A percentile compares a stretch with the other conserved stretches of the same genome.
phyloP scores from a whole-genome alignment of 2,113 vertebrate species.

The Malurus alboscapulatus region DNA sequence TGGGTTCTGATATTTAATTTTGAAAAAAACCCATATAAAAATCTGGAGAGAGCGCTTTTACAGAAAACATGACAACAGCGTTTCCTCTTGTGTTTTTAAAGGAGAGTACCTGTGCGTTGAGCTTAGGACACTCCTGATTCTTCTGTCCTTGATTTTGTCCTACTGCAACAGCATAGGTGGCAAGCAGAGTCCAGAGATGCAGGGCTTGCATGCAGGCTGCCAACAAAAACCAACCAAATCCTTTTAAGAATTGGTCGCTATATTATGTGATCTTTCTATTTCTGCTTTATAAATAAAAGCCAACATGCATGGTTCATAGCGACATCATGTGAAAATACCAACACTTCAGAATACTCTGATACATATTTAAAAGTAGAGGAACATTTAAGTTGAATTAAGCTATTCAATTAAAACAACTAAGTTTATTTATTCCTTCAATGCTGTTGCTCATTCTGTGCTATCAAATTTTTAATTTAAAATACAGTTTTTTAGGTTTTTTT shows the following conservation, averaged over 20 bases:
- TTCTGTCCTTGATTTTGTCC: slow-evolving; percentile 70
- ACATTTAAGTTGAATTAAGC: neutral
- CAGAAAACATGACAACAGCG: neutral
- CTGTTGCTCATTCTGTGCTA: neutral
- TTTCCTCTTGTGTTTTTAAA: slow-evolving; percentile 42
- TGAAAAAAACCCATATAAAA: neutral
- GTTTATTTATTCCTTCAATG: neutral
- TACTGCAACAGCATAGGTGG: slow-evolving; percentile 61
- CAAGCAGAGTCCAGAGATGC: slow-evolving; percentile 58
- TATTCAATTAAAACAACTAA: neutral
- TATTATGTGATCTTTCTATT: slow-evolving; percentile 8
- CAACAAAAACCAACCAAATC: slow-evolving; percentile 64
- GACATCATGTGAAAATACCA: neutral
- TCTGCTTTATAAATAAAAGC: neutral
- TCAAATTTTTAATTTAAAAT: neutral
- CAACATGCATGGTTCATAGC: neutral
- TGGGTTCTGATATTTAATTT: neutral
- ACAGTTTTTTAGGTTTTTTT: neutral
- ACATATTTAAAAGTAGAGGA: neutral
- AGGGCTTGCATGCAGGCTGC: slow-evolving; percentile 67
- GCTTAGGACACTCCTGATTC: slow-evolving; percentile 58
- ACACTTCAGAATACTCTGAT: neutral
- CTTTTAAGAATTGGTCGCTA: slow-evolving; percentile 53
- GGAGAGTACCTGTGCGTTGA: slow-evolving; percentile 68
- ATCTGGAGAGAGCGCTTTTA: neutral